phyloP scores from a whole-genome alignment of 2,113 vertebrate genomes.

The Mola mola region DNA sequence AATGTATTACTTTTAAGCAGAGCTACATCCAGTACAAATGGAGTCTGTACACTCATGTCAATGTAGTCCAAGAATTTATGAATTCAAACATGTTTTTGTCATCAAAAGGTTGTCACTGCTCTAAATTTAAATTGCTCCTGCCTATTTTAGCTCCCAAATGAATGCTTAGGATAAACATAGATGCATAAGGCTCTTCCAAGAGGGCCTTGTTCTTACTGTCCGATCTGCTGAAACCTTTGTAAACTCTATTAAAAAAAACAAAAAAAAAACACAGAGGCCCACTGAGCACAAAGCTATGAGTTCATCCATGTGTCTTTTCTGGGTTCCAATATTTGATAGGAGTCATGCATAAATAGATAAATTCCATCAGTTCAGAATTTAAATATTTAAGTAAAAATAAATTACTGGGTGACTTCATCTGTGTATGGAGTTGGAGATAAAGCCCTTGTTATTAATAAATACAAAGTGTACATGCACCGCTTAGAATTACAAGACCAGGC shows the following conservation, averaged over 20 bases:
- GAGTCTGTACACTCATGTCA: background rate
- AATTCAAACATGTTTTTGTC: slow-evolving; percentile 14
- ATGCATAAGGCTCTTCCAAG: slow-evolving; percentile 26
- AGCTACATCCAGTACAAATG: background rate
- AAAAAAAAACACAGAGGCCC: slow-evolving; percentile 13
- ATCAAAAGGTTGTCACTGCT: slow-evolving; percentile 3
- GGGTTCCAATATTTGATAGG: slow-evolving; percentile 19
- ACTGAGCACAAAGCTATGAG: slow-evolving; percentile 27
- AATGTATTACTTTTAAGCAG: background rate
- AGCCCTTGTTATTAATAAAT: no score
- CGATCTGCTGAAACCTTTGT: slow-evolving; percentile 46
- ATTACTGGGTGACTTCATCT: background rate
- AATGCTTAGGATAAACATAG: slow-evolving; percentile 25
- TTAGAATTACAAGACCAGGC: background rate
- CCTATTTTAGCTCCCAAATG: slow-evolving; percentile 17
- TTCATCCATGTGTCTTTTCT: slow-evolving; percentile 3
- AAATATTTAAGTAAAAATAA: background rate
- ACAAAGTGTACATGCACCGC: no score
- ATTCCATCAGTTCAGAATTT: background rate
- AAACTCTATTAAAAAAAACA: slow-evolving; percentile 57
- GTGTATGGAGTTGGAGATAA: no score
- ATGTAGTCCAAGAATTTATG: background rate
- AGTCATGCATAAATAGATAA: background rate
- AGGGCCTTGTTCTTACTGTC: slow-evolving; percentile 22
- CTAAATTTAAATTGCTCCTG: background rate